A percentile compares a stretch with the other conserved stretches of the same genome.
phyloP scores from a whole-genome alignment of 2,888 invertebrate genomes.

The Caenorhabditis zanzibari region DNA sequence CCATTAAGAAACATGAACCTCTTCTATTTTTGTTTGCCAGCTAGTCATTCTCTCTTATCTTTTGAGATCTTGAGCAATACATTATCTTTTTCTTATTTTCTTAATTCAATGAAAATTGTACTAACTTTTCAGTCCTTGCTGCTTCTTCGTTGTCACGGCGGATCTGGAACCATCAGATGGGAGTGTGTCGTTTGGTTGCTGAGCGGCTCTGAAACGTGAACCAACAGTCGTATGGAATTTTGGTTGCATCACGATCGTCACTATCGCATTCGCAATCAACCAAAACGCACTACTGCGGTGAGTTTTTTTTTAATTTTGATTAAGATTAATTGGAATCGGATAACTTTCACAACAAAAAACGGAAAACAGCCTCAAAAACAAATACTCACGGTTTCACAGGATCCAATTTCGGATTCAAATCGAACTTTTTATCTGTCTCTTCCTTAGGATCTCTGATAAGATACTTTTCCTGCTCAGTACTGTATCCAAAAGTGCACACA shows the following conservation, averaged over 20 bases:
- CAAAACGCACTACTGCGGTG: conserved; percentile 73
- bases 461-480: conserved; percentile 32
- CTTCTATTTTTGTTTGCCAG: conserved; percentile 3
- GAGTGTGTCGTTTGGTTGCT: conserved; percentile 44
- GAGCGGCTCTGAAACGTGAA: conserved; percentile 57
- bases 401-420: no score
- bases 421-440: not conserved
- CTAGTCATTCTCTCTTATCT: not conserved
- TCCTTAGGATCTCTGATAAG: conserved; percentile 11
- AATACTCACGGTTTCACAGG: not conserved
- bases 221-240: conserved; percentile 72
- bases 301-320: conserved; percentile 51
- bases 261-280: conserved; percentile 70
- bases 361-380: no score
- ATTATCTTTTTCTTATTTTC: not conserved
- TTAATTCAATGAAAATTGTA: conserved; percentile 5
- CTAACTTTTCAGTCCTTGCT: conserved; percentile 43
- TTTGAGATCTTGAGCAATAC: not conserved
- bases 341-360: not conserved
- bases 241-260: conserved; percentile 76
- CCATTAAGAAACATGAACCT: conserved; percentile 28
- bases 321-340: no score
- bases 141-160: conserved; percentile 13
- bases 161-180: conserved; percentile 51
- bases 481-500: conserved; percentile 56